Base-by-base conservation (phyloP, 2,113 vertebrate species). In the Sinocyclocheilus rhinocerous region DNA sequence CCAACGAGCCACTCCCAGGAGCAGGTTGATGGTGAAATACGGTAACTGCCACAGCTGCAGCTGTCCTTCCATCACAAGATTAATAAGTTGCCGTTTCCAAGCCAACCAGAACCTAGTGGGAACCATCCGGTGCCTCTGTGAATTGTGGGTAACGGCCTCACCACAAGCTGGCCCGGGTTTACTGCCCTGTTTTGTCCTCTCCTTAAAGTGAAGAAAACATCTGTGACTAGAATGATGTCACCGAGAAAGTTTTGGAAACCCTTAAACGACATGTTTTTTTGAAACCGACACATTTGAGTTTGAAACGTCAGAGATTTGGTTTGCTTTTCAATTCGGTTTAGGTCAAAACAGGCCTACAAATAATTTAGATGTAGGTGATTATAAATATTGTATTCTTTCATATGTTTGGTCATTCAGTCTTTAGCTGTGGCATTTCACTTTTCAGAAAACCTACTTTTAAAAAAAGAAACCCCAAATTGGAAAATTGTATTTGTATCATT, bases 31-130 rank as follows among this genome's bases (percentile, higher is more conserved):
- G 95, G 95, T 96, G 96, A 96, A 96, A 97, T 96, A 95, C 95
- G 95, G 95, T 95, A 95, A 94, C 94, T 95, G 96, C 96, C 96
- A 96, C 93, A 90, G 94, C 95, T 97, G 97, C 97, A 98, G 98
- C 97, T 99, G 97, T 97, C 97, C 94, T 95, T 96, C 96, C 96
- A 97, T 98, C 97, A 97, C 97, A 96, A 98, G 97, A 99, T 99
- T 99, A 99, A 99, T 99, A 99, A 98, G 96, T 96, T 96, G 95
- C 96, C 94, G 98, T 99, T 97, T 97, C 98, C 98, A 97, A 96
- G 97, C 96, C 98, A 96, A 99, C 98, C 96, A 96, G 96, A 98
- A 96, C 95, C 96, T 96, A 98, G 96, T 98, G 98, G 97, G 97
- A 99, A 99, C 96, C 95, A 99, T 99, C 96, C 95, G 55, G 96